A percentile compares a stretch with the other conserved stretches of the same genome.
Conservation (phyloP, 2,113 vertebrate genomes). For the Gnathonemus longibarbis region DNA sequence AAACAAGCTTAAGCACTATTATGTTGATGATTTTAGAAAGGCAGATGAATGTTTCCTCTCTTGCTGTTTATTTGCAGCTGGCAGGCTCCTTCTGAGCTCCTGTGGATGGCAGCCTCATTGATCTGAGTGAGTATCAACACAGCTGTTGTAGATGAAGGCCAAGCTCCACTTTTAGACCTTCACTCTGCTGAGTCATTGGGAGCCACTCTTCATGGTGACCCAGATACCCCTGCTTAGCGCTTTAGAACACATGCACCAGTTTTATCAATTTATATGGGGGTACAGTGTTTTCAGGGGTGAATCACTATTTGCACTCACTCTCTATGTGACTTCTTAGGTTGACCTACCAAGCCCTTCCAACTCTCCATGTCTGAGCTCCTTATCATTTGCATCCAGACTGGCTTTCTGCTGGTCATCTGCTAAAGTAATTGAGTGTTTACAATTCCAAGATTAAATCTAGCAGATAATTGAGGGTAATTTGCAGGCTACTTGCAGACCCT, state of each 20-base stretch:
- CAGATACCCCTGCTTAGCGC: neutral
- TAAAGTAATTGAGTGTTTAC: neutral
- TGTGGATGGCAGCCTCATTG: neutral
- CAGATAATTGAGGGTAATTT: neutral
- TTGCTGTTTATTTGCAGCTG: neutral
- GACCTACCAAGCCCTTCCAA: neutral
- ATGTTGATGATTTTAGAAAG: neutral
- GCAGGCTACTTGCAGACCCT: neutral
- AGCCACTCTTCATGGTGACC: neutral
- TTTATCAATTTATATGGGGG: neutral
- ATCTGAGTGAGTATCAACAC: neutral
- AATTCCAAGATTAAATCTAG: neutral
- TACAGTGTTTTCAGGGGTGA: neutral
- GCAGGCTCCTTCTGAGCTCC: neutral
- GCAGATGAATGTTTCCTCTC: neutral
- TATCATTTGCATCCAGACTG: neutral
- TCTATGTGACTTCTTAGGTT: neutral
- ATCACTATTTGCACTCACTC: neutral
- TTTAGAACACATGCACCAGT: neutral
- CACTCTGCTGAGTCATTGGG: constrained; percentile 24
- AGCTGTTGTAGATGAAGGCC: constrained; percentile 17
- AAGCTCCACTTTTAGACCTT: neutral
- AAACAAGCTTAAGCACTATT: neutral
- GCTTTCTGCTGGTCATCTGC: neutral
- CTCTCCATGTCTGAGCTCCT: neutral